Evolutionary conservation across 2,113 vertebrate species (phyloP).

Genomic region (Gymnobelideus leadbeateri): DNA sequence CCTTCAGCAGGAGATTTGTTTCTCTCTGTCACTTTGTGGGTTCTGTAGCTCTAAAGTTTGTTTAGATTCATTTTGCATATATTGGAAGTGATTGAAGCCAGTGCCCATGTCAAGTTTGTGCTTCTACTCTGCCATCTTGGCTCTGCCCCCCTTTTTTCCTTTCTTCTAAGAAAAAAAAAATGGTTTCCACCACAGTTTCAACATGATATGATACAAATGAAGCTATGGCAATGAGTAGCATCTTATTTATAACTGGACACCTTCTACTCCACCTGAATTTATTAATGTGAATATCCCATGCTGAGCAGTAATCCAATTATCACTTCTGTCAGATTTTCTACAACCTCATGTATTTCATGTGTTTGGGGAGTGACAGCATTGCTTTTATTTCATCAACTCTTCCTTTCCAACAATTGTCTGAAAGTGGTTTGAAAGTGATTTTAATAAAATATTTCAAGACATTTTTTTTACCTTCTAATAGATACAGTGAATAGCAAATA

Average conservation of each 20-base stretch:
- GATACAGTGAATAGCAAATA: not conserved
- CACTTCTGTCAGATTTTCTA: not conserved
- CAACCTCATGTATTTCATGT: not conserved
- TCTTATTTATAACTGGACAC: not conserved
- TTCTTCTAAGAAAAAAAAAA: constrained; percentile 4
- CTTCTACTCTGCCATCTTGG: too few relatives aligned
- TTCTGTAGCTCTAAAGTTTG: too few relatives aligned
- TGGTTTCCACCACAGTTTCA: not conserved
- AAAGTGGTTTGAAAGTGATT: not conserved
- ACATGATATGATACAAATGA: not conserved
- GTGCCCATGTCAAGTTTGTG: too few relatives aligned
- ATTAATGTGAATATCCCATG: not conserved
- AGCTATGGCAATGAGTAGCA: not conserved
- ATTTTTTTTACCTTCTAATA: not conserved
- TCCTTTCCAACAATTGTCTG: not conserved
- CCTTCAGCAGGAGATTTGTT: too few relatives aligned
- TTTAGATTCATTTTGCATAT: too few relatives aligned
- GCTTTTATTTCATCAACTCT: not conserved
- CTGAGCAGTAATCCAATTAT: not conserved
- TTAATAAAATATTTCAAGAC: not conserved
- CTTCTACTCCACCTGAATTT: not conserved
- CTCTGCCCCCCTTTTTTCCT: not conserved
- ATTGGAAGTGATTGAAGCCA: too few relatives aligned
- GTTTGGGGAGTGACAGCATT: not conserved
- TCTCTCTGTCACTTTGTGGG: too few relatives aligned